A percentile compares a stretch with the other conserved stretches of the same genome.
phyloP scores from a whole-genome alignment of 2,797 vertebrate genomes.

The Philypnodon macrostomus region DNA sequence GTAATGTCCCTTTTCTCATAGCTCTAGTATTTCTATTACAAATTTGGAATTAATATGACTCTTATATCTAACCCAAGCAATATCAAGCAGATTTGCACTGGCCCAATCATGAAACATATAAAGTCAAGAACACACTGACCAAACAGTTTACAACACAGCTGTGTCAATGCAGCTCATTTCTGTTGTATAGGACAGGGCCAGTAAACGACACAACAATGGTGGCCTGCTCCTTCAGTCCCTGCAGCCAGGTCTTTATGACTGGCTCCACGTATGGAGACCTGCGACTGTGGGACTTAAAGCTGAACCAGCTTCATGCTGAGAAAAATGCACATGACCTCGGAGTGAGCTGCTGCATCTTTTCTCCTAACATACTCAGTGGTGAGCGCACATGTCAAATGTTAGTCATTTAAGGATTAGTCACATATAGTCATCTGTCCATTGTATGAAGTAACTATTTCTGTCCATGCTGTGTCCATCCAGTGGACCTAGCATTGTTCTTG shows the following conservation, averaged over 20 bases:
- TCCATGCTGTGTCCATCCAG: too few relatives aligned
- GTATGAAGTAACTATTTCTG: too few relatives aligned
- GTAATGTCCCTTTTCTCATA: not conserved
- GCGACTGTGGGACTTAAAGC: slow-evolving; percentile 86
- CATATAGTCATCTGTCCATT: too few relatives aligned
- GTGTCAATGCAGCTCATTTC: slow-evolving; percentile 1
- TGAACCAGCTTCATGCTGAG: slow-evolving; percentile 84
- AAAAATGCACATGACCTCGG: slow-evolving; percentile 93
- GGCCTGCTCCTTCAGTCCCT: slow-evolving; percentile 90
- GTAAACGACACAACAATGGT: slow-evolving; percentile 86
- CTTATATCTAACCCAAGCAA: too few relatives aligned
- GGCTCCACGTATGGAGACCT: slow-evolving; percentile 93
- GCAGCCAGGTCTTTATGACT: slow-evolving; percentile 84
- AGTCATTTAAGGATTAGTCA: too few relatives aligned
- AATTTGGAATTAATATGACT: too few relatives aligned
- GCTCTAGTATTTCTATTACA: too few relatives aligned
- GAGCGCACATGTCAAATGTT: slow-evolving; percentile 33
- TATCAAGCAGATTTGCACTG: too few relatives aligned
- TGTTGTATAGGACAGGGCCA: slow-evolving; percentile 74
- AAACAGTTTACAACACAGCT: not conserved
- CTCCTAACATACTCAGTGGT: slow-evolving; percentile 80
- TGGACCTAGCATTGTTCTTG: not conserved
- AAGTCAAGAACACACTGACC: too few relatives aligned
- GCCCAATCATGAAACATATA: too few relatives aligned
- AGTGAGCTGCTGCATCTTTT: slow-evolving; percentile 88